phyloP scores from a whole-genome alignment of 2,888 invertebrate genomes.

The Drosophila picticornis region DNA sequence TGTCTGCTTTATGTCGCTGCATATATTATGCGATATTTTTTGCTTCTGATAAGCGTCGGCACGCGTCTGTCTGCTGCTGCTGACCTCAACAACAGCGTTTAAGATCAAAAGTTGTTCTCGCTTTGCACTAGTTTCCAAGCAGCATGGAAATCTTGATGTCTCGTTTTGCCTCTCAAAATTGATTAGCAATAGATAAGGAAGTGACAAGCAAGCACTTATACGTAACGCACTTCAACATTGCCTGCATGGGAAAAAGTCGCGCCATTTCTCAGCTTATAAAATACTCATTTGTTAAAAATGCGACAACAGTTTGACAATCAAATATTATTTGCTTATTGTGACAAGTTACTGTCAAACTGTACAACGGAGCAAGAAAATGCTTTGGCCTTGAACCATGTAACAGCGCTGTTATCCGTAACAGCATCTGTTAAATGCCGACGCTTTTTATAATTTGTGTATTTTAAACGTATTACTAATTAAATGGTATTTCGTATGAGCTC shows the following conservation, averaged over 20 bases:
- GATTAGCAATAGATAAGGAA: constrained; percentile 48
- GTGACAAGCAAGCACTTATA: constrained; percentile 18
- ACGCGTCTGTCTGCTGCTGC: constrained; percentile 64
- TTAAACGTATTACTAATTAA: constrained; percentile 67
- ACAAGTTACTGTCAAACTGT: constrained; percentile 21
- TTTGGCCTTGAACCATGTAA: constrained; percentile 41
- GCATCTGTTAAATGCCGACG: constrained; percentile 6
- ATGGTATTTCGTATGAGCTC: constrained; percentile 53
- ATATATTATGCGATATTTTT: constrained; percentile 31
- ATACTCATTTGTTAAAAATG: constrained; percentile 52
- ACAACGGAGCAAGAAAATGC: not conserved
- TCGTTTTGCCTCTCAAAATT: constrained; percentile 21
- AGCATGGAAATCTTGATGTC: constrained; percentile 57
- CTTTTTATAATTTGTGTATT: constrained; percentile 43
- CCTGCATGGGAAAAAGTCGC: constrained; percentile 48
- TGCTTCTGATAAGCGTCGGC: constrained; percentile 67
- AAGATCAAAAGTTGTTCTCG: constrained; percentile 57
- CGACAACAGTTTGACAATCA: constrained; percentile 9
- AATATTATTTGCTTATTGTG: not conserved
- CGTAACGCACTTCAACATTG: constrained; percentile 19
- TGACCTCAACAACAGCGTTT: constrained; percentile 24
- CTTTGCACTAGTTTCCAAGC: constrained; percentile 43
- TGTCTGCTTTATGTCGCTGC: constrained; percentile 18
- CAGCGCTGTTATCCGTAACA: constrained; percentile 30
- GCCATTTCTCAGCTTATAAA: constrained; percentile 45